Evolutionary conservation across 2,113 vertebrate species (phyloP).

Genomic region (Eurystomus gularis): DNA sequence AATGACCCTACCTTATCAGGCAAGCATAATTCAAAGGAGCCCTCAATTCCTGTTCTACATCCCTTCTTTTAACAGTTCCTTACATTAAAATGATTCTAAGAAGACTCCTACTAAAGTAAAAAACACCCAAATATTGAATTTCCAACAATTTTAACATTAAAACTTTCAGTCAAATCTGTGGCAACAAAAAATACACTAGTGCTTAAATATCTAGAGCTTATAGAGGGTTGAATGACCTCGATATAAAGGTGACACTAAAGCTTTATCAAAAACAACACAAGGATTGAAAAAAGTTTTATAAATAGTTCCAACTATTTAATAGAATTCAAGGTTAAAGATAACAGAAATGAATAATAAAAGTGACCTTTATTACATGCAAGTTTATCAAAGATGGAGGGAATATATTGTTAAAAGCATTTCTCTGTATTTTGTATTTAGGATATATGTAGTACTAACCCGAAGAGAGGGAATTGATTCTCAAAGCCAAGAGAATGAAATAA

Average conservation of each 20-base stretch:
- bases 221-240: background rate
- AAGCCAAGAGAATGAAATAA: background rate
- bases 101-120: background rate
- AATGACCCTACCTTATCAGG: background rate
- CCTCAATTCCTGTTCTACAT: background rate
- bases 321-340: conserved; percentile 39
- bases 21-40: background rate
- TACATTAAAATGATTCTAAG: background rate
- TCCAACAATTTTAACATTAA: background rate
- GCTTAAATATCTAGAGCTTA: background rate
- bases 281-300: background rate
- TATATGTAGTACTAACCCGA: background rate
- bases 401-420: background rate
- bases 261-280: background rate
- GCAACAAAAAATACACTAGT: background rate
- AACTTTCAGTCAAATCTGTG: background rate
- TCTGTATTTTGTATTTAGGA: background rate
- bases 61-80: background rate
- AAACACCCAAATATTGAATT: background rate
- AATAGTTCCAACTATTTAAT: conserved; percentile 7
- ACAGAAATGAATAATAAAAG: background rate
- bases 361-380: background rate
- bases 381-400: background rate
- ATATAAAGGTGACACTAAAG: background rate
- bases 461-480: background rate